Evolutionary conservation across 2,888 invertebrate species (phyloP), one percentile per base, ranked within the genome.

Genomic region (Eupithecia subumbrata): DNA sequence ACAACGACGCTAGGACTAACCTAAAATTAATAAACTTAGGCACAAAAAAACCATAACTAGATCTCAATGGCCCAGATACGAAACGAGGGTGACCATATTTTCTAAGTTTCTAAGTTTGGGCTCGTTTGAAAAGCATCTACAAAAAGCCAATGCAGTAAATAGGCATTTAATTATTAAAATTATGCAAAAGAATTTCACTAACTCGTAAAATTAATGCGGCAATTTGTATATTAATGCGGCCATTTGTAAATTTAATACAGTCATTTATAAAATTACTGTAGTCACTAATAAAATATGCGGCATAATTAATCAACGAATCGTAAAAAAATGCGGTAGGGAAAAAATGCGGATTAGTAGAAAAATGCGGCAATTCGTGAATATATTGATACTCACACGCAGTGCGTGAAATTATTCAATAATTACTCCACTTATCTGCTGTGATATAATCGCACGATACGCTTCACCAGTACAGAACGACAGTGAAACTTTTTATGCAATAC

Each of bases 381-480:
- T 34, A 34, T 18, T 34, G 8, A 11, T 64, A 34, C 18, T 64
- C 9, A 34, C 34, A 64, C 64, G 64, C 34, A 64, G 18, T 64
- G 64, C 64, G 34, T 64, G 64, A 64, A 64, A 64, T 64, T 18
- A 64, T 64, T 34, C 34, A 18, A 18, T 18, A 64, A 34, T 64
- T 64, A 64, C 14, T 64, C 63, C 14, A 34, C 16, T 64, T 34
- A 34, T 34, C 25, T 60, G 11, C 11, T 22, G 63, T 56, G 52
- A 71, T 73, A 73, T 70, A 70, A 76, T 60, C 60, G 5, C 1
- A n/a, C 37, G 73, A 71, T 52, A 22, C 45, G 73, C 76, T 63
- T 45, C n/a, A 66, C 14, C 30, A 63, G 40, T 52, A 52, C 64
- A 8, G 64, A 66, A 68, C 68, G 73, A 56, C 67, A 76, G 76